Evolutionary conservation across 1,140 invertebrate genomes (phyloP), one percentile per base, ranked within the genome.

Genomic region (Drosophila saltans): DNA sequence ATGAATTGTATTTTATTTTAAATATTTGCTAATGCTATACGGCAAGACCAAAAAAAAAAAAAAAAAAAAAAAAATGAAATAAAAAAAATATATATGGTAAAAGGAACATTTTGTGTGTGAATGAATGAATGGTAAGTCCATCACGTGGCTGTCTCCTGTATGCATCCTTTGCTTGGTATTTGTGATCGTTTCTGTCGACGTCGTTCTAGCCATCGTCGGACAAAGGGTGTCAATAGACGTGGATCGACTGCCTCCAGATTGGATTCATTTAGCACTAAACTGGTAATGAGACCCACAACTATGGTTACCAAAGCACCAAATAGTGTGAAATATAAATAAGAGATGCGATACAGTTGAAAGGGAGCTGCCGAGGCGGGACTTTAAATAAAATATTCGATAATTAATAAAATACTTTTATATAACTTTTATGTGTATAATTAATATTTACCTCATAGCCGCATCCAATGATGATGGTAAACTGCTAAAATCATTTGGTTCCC

Each of bases 251-350:
- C 94, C 43, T 92, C 93, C 43, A 92, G 93, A 82, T 93, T 93
- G 81, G 92, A 93, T 16, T 93, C 93, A 75, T 77, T 94, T 16
- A 93, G 93, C 70, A 92, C 91, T 62, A 94, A 92, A 77, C 93
- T 95, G 2, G 94, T 93, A 0, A 94, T 63, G 2, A 95, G 81
- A 1, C 94, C 95, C 6, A 96, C 93, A 11, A 93, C 88, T n/a
- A 96, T 94, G 0, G 96, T 95, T 1, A 96, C 93, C 1, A 94
- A n/a, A 1, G 94, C 92, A 3, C 95, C 95, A 10, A 95, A 93
- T 2, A 94, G 83, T 0, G 95, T 95, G 62, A 95, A 95, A 94
- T 95, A 96, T 8, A 96, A 80, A 78, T 95, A 96, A 64, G 95
- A 96, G 39, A 95, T 91, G 60, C 93, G 93, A 70, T 89, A 77